Evolutionary conservation across 1,140 invertebrate species (phyloP).

Genomic region (Eulimnadia texana): DNA sequence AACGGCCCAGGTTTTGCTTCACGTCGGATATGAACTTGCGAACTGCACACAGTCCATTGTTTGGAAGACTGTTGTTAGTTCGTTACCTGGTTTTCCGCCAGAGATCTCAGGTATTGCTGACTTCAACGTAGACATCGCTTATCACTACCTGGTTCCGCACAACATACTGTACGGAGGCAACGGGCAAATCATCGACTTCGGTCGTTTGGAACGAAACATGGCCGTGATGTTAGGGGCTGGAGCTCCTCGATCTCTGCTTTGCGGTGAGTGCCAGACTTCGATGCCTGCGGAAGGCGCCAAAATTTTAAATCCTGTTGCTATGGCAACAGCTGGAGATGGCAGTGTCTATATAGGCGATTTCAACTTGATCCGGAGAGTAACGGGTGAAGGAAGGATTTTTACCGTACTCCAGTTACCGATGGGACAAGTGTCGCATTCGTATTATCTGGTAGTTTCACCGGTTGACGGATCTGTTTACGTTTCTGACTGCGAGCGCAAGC

Average conservation of each 20-base stretch:
- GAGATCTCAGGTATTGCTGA: slow-evolving; percentile 92
- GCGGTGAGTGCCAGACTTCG: slow-evolving; percentile 63
- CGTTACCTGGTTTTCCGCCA: slow-evolving; percentile 89
- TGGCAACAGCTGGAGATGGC: slow-evolving; percentile 88
- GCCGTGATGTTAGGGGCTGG: slow-evolving; percentile 88
- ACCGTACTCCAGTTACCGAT: slow-evolving; percentile 83
- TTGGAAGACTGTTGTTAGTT: slow-evolving; percentile 87
- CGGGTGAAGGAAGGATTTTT: slow-evolving; percentile 75
- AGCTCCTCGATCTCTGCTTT: slow-evolving; percentile 54
- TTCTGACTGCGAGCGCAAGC: slow-evolving; percentile 85
- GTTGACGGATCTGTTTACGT: slow-evolving; percentile 90
- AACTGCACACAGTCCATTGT: slow-evolving; percentile 61
- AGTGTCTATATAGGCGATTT: slow-evolving; percentile 94
- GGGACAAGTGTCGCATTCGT: slow-evolving; percentile 29
- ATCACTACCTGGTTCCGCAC: slow-evolving; percentile 95
- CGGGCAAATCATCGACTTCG: slow-evolving; percentile 81
- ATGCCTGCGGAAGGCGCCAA: slow-evolving; percentile 61
- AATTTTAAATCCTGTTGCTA: slow-evolving; percentile 76
- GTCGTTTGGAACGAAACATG: slow-evolving; percentile 40
- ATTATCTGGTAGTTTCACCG: slow-evolving; percentile 86
- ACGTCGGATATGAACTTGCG: slow-evolving; percentile 85
- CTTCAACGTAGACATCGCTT: slow-evolving; percentile 94
- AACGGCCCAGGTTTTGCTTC: slow-evolving; percentile 63
- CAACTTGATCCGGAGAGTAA: slow-evolving; percentile 83
- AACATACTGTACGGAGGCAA: slow-evolving; percentile 93